Conservation (phyloP, 2,888 invertebrate species). For the Chromoteleia sp. region DNA sequence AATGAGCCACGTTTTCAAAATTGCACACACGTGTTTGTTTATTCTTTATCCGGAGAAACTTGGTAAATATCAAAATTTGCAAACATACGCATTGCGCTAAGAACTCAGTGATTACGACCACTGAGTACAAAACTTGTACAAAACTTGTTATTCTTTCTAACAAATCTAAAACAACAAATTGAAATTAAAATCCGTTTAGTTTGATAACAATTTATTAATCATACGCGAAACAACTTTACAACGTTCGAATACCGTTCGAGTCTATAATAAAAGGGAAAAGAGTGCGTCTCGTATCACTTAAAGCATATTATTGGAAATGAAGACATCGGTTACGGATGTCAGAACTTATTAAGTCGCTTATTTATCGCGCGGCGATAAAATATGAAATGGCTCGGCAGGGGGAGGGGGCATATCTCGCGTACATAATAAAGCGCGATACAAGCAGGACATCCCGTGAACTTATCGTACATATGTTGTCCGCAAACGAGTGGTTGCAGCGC, state of each 20-base stretch:
- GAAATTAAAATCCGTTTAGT: too few relatives aligned
- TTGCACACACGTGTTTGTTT: neutral
- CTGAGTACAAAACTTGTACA: too few relatives aligned
- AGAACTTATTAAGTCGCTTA: slow-evolving; percentile 30
- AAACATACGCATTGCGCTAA: too few relatives aligned
- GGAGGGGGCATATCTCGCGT: slow-evolving; percentile 7
- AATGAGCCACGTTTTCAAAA: neutral
- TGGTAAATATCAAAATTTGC: slow-evolving; percentile 17
- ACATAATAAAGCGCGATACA: slow-evolving; percentile 52
- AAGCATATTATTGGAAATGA: slow-evolving; percentile 26
- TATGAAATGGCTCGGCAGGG: slow-evolving; percentile 15
- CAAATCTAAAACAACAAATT: too few relatives aligned
- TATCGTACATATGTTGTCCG: slow-evolving; percentile 67
- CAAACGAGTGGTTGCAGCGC: slow-evolving; percentile 55
- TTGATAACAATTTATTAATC: too few relatives aligned
- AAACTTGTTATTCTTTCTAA: too few relatives aligned
- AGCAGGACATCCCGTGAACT: slow-evolving; percentile 52
- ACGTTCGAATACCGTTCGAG: too few relatives aligned
- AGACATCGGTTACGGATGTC: slow-evolving; percentile 48
- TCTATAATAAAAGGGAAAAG: neutral
- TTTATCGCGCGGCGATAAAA: slow-evolving; percentile 26
- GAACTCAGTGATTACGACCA: too few relatives aligned
- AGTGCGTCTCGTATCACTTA: neutral
- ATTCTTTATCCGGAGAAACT: neutral
- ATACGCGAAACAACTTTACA: too few relatives aligned